Percentiles rank a stretch among this genome's conserved stretches.
phyloP scores from a whole-genome alignment of 2,888 invertebrate genomes.

The Andrena chrysosceles region DNA sequence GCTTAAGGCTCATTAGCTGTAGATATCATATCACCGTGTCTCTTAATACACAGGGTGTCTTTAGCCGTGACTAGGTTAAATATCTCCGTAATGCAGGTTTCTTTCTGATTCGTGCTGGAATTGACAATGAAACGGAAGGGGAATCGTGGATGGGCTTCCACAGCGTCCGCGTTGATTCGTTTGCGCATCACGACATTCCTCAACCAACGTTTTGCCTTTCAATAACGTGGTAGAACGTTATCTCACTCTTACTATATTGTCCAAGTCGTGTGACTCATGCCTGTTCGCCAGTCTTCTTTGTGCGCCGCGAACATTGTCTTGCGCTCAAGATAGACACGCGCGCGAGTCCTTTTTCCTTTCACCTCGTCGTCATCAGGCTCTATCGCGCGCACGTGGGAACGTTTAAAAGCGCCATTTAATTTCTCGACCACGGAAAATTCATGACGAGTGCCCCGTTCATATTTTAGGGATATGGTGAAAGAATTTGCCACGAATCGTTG shows the following conservation, averaged over 20 bases:
- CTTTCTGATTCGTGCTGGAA: neutral
- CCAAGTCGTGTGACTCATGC: slow-evolving; percentile 39
- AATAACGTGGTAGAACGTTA: slow-evolving; percentile 26
- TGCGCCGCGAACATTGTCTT: slow-evolving; percentile 25
- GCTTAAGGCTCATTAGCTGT: too few relatives aligned
- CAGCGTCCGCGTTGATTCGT: neutral
- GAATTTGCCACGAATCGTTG: too few relatives aligned
- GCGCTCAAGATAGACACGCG: slow-evolving; percentile 7
- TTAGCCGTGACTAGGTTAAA: neutral
- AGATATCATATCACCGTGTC: neutral
- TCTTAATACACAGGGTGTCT: neutral
- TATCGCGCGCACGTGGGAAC: neutral
- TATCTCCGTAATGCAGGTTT: neutral
- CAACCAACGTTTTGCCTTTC: slow-evolving; percentile 21
- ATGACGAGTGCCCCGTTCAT: too few relatives aligned
- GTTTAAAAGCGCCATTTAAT: neutral
- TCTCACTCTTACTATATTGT: slow-evolving; percentile 16
- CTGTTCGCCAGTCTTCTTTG: slow-evolving; percentile 22
- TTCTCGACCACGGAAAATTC: too few relatives aligned
- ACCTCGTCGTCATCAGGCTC: slow-evolving; percentile 2
- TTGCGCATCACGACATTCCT: slow-evolving; percentile 6
- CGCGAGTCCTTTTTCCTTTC: slow-evolving; percentile 48
- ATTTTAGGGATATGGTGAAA: too few relatives aligned
- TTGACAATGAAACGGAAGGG: neutral
- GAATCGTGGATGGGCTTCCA: neutral